Evolutionary conservation across 2,888 invertebrate genomes (phyloP).

Genomic region (Cecidostiba fungosa): DNA sequence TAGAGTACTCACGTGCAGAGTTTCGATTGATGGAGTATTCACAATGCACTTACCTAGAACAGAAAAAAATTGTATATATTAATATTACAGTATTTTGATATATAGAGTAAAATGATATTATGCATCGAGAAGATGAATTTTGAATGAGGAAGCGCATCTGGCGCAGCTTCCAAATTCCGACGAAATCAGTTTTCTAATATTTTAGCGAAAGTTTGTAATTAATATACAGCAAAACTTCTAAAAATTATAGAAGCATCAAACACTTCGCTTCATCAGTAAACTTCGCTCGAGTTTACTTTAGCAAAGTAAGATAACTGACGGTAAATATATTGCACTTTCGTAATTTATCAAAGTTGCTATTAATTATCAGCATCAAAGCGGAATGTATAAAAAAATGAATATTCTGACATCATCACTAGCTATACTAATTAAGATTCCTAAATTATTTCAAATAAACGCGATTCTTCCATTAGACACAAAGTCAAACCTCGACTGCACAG

Average conservation of each 20-base stretch:
- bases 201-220: neutral
- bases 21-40: neutral
- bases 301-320: neutral
- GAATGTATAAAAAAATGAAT: neutral
- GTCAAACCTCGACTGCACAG: too few relatives aligned
- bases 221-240: neutral
- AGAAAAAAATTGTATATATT: conserved; percentile 25
- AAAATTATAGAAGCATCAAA: neutral
- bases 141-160: too few relatives aligned
- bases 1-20: neutral
- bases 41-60: conserved; percentile 41
- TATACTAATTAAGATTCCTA: neutral
- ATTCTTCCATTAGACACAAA: neutral
- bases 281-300: neutral
- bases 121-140: too few relatives aligned
- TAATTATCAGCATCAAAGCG: neutral
- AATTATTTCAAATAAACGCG: neutral
- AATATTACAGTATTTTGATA: neutral
- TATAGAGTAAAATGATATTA: too few relatives aligned
- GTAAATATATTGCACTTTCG: neutral
- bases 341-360: neutral
- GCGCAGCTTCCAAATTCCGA: too few relatives aligned
- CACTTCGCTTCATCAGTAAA: neutral
- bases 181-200: neutral
- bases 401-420: too few relatives aligned